Base-by-base conservation (phyloP, 2,113 vertebrate genomes). In the Pao palembangensis region DNA sequence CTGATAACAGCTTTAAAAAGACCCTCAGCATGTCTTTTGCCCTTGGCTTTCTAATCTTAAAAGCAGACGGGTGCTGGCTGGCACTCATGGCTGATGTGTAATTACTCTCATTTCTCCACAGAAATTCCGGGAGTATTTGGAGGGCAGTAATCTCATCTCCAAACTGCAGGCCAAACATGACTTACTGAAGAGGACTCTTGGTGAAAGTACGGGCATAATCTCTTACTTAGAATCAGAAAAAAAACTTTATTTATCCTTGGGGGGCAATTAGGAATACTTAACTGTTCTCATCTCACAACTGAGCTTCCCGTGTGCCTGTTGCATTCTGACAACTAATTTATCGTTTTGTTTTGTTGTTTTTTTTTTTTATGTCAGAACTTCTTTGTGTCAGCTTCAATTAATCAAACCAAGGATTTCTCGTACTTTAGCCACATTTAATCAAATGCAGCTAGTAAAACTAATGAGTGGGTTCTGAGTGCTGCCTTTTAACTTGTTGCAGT, bases 91-190 rank as follows among this genome's bases (percentile, higher is more conserved):
- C 72, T 58, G 4, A 51, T 11, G 51, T 76, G 63, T 87, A 83
- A 87, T 80, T 66, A 57, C 73, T 90, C 59, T 75, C 84, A 58
- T 82, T 68, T 90, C 86, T 91, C 87, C 87, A 77, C 91, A 99
- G 97, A 99, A 99, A 94, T 96, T 99, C 85, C 93, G 94, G 57
- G 97, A 99, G 83, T 98, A 94, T 90, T 90, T 98, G 77, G 97
- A 99, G 87, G 95, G 96, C 81, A 98, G 96, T 75, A 98, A 97
- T 88, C 95, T 98, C 79, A 99, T 99, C 89, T 94, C 94, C 72
- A 99, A 99, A 77, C 95, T 99, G 79, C 97, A 99, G 86, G 96
- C 97, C 85, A 99, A 99, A 85, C 95, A 98, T 60, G 95, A 99
- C 88, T 88, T 98, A 80, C 90, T 99, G 83, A 96, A 98, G 81